phyloP scores from a whole-genome alignment of 2,888 invertebrate genomes.

The Leptopilina drosophilae region DNA sequence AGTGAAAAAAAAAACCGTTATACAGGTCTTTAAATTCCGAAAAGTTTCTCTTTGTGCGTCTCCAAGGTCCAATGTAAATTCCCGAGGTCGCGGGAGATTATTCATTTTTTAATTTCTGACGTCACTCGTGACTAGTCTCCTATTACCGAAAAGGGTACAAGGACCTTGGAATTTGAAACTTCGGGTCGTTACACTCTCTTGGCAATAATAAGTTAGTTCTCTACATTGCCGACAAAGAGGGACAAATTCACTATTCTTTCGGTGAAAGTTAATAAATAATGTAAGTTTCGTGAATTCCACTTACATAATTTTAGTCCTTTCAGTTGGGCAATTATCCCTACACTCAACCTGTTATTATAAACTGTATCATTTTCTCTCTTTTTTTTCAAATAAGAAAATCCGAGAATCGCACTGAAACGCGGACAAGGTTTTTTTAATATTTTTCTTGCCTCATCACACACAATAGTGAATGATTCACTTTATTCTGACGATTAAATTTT shows the following conservation, averaged over 20 bases:
- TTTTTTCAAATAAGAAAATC: neutral
- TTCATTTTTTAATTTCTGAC: slow-evolving; percentile 16
- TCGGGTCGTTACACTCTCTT: slow-evolving; percentile 16
- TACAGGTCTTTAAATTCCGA: neutral
- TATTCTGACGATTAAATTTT: too few relatives aligned
- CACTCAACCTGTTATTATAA: neutral
- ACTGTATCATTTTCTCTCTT: slow-evolving; percentile 12
- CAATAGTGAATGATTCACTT: neutral
- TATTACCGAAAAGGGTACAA: neutral
- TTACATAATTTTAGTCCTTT: neutral
- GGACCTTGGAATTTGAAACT: slow-evolving; percentile 36
- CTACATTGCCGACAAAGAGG: neutral
- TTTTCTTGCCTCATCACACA: neutral
- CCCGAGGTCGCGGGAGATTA: slow-evolving; percentile 42
- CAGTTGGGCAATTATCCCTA: too few relatives aligned
- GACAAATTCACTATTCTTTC: too few relatives aligned
- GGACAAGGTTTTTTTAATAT: slow-evolving; percentile 26
- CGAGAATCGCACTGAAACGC: slow-evolving; percentile 11
- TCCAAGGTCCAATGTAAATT: slow-evolving; percentile 47
- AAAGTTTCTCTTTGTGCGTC: neutral
- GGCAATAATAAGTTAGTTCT: neutral
- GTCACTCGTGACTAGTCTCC: slow-evolving; percentile 10
- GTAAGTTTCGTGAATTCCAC: neutral
- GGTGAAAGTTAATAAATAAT: neutral
- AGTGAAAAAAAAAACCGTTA: neutral